phyloP scores from a whole-genome alignment of 2,888 invertebrate species.

The Plagodis pulveraria region DNA sequence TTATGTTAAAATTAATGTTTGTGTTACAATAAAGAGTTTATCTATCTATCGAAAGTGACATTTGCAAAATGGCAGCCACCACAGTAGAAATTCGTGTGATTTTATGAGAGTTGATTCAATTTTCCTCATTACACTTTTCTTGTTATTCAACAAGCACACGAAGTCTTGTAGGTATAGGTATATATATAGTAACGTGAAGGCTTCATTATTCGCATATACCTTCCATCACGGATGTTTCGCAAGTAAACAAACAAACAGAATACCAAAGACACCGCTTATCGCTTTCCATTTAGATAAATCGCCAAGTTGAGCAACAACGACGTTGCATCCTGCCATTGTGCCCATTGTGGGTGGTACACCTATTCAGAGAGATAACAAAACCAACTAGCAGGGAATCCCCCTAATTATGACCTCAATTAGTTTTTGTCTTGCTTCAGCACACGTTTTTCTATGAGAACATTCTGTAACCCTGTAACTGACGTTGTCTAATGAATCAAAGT shows the following conservation, averaged over 20 bases:
- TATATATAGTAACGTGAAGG: constrained; percentile 25
- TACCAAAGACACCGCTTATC: constrained; percentile 54
- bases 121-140: no score
- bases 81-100: no score
- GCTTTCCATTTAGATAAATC: constrained; percentile 50
- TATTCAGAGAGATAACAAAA: constrained; percentile 5
- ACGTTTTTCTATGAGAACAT: constrained; percentile 14
- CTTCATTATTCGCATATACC: constrained; percentile 34
- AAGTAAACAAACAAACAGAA: constrained; percentile 51
- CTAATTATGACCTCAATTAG: constrained; percentile 29
- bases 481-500: constrained; percentile 11
- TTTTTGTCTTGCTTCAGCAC: constrained; percentile 20
- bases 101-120: no score
- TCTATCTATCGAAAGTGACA: no score
- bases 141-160: no score
- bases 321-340: constrained; percentile 24
- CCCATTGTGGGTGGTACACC: constrained; percentile 10
- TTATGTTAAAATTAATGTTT: no score
- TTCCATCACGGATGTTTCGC: constrained; percentile 52
- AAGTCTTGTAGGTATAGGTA: no score
- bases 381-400: constrained; percentile 28
- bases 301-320: constrained; percentile 31
- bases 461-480: constrained; percentile 16
- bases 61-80: no score
- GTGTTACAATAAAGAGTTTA: no score